Base-by-base conservation (phyloP, 1,140 invertebrate species). In the Mamestra configurata region DNA sequence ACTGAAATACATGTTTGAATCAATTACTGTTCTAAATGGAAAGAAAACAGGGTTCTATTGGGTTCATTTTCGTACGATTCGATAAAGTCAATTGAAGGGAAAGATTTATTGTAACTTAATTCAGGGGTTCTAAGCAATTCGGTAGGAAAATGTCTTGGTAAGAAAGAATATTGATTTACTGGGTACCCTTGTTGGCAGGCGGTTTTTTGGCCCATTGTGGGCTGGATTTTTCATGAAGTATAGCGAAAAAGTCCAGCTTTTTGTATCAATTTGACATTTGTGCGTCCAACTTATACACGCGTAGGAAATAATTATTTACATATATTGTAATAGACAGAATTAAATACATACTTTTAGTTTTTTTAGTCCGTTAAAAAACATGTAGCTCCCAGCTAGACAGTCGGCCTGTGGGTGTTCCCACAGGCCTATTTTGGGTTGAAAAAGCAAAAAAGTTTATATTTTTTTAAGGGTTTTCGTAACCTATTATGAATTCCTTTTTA, bases 41-140 rank as follows among this genome's bases (percentile, higher is more conserved):
- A 68, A 15, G 22, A 64, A 64, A 64, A 64, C 35, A 64, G 35
- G 18, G 35, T 18, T n/a, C 7, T 40, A 37, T n/a, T 64, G 59
- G 40, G 8, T 11, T 20, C 59, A 20, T 40, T 57, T 7, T 64
- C n/a, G 27, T 22, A 11, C 15, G 59, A 68, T 46, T 46, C 40
- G 64, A 68, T 68, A 68, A 68, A 68, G 64, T 68, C 64, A 68
- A 68, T 68, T 68, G 64, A 1, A 24, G 11, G 64, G 20, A 46
- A 68, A 68, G 64, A 49, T 68, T 68, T 68, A 49, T n/a, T 15
- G 22, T 68, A n/a, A 68, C 11, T 46, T 68, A 68, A 68, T 68
- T 68, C 40, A 15, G 64, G 64, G 22, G 6, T n/a, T 27, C 64
- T 49, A 15, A 68, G 40, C 18, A 43, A 43, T 22, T 46, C 37